Conservation (phyloP, 1,140 invertebrate genomes). For the Zaprionus lachaisei region DNA sequence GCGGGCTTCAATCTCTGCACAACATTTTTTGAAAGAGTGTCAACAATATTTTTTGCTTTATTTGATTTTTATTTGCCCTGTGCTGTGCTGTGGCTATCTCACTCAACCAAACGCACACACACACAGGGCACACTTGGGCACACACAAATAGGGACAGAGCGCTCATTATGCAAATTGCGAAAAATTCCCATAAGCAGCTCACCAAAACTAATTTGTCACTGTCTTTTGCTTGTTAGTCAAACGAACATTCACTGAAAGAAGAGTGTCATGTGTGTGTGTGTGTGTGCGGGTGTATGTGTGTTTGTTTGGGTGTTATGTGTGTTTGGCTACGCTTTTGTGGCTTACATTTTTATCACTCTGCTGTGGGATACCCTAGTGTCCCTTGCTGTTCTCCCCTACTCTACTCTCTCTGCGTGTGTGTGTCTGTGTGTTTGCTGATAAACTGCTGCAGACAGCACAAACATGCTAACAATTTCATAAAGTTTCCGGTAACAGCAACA, state of each 20-base stretch:
- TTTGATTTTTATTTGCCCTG: constrained; percentile 54
- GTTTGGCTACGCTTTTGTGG: constrained; percentile 66
- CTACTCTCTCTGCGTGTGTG: neutral
- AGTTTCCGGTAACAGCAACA: constrained; percentile 56
- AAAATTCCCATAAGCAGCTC: constrained; percentile 81
- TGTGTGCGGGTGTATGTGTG: neutral
- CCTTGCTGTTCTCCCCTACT: neutral
- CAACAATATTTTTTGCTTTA: constrained; percentile 74
- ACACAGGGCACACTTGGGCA: constrained; percentile 4
- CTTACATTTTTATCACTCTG: constrained; percentile 78
- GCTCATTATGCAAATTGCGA: constrained; percentile 80
- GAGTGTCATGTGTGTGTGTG: constrained; percentile 20
- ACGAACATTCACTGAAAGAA: constrained; percentile 48
- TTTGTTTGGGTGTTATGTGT: constrained; percentile 31
- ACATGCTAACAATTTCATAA: constrained; percentile 79
- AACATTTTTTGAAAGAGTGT: constrained; percentile 68
- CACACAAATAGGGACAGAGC: constrained; percentile 37
- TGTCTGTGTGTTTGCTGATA: constrained; percentile 61
- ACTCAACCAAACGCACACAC: constrained; percentile 15
- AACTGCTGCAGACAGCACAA: constrained; percentile 55
- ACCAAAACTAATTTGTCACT: constrained; percentile 83
- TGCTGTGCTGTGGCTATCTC: constrained; percentile 30
- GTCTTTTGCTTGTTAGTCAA: constrained; percentile 80
- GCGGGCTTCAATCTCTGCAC: constrained; percentile 1
- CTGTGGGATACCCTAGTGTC: constrained; percentile 45